phyloP scores from a whole-genome alignment of 2,797 vertebrate species.

The Hippopotamyrus pictus region DNA sequence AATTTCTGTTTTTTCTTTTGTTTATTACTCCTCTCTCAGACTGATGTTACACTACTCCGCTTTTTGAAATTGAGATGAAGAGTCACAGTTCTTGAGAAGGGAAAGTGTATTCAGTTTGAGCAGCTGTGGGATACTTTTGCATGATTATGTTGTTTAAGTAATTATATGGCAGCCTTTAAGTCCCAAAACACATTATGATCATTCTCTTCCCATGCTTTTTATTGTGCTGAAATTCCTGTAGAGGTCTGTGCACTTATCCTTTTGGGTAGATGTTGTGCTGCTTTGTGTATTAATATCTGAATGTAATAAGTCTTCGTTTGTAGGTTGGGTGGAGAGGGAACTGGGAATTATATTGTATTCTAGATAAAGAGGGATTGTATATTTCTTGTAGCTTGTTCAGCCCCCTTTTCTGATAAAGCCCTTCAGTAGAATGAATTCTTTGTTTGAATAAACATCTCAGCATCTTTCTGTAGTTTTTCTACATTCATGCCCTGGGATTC shows the following conservation, averaged over 20 bases:
- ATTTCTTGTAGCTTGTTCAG: constrained; percentile 27
- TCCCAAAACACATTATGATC: background rate
- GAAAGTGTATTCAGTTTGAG: constrained; percentile 2
- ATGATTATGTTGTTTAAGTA: background rate
- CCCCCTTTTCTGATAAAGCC: constrained; percentile 37
- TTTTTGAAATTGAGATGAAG: background rate
- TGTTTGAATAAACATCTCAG: constrained; percentile 41
- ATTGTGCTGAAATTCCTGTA: background rate
- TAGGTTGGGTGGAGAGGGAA: constrained; percentile 7
- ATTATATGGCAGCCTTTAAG: background rate
- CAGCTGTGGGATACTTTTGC: background rate
- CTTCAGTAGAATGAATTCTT: constrained; percentile 56
- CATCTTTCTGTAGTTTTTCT: background rate
- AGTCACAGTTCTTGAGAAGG: background rate
- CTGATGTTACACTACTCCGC: background rate
- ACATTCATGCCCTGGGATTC: background rate
- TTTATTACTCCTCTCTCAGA: background rate
- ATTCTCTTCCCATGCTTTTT: background rate
- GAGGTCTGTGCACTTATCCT: background rate
- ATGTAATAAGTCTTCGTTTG: constrained; percentile 19
- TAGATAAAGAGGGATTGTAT: constrained; percentile 62
- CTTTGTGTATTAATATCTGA: constrained; percentile 10
- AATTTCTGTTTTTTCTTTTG: background rate
- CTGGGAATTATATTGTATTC: constrained; percentile 16
- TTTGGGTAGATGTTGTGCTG: background rate